Percentiles rank a stretch among this genome's conserved stretches.
Conservation (phyloP, 2,797 vertebrate species). For the Enteromius paludinosus region DNA sequence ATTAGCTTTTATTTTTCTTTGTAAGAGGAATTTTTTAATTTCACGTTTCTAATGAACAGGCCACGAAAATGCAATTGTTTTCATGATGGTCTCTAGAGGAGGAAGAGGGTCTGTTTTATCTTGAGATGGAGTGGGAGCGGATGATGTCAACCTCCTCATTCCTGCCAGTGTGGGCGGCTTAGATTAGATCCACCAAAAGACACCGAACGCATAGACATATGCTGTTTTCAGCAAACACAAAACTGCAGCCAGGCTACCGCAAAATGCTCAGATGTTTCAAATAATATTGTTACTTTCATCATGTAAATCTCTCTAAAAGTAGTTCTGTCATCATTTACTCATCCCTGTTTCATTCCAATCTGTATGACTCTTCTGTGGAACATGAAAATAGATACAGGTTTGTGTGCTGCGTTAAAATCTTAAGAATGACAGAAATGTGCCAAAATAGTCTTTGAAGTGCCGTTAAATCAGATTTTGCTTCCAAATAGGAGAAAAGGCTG, state of each 20-base stretch:
- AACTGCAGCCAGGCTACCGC: background rate
- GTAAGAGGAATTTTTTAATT: background rate
- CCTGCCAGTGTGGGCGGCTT: slow-evolving; percentile 27
- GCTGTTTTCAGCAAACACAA: background rate
- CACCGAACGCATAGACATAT: background rate
- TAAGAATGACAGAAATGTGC: background rate
- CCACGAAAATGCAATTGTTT: background rate
- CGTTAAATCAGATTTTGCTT: background rate
- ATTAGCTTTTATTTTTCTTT: background rate
- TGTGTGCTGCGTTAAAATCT: background rate
- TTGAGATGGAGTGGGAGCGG: slow-evolving; percentile 29
- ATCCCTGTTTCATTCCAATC: background rate
- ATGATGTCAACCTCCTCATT: slow-evolving; percentile 41
- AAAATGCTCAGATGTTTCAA: slow-evolving; percentile 9
- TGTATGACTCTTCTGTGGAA: background rate
- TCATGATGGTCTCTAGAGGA: slow-evolving; percentile 18
- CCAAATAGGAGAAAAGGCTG: background rate
- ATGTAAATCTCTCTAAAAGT: background rate
- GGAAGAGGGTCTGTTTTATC: slow-evolving; percentile 30
- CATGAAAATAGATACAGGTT: background rate
- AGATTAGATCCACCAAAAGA: slow-evolving; percentile 28
- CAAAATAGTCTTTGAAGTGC: background rate
- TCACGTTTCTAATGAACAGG: background rate
- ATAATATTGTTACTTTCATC: background rate
- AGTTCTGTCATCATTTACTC: background rate